Evolutionary conservation across 2,797 vertebrate species (phyloP).

Genomic region (Myripristis jacobus): DNA sequence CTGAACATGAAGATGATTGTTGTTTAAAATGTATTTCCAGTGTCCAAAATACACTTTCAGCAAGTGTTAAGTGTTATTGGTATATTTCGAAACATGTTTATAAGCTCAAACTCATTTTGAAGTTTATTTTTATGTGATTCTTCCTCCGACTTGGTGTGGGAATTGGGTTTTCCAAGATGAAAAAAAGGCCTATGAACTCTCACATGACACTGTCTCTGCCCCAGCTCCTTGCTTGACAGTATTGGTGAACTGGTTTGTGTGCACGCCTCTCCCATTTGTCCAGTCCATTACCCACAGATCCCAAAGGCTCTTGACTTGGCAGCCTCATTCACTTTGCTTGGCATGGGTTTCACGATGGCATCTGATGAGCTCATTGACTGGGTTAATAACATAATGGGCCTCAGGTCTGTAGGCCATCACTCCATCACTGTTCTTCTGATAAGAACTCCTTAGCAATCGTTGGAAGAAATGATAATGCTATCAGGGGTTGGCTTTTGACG

Average conservation of each 20-base stretch:
- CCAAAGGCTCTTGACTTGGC: conserved; percentile 37
- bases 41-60: too few relatives aligned
- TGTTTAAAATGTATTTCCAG: too few relatives aligned
- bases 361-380: conserved; percentile 48
- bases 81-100: too few relatives aligned
- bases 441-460: conserved; percentile 42
- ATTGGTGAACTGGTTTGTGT: not conserved
- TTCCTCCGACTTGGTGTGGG: too few relatives aligned
- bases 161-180: not conserved
- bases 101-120: too few relatives aligned
- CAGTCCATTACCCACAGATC: conserved; percentile 37
- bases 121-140: too few relatives aligned
- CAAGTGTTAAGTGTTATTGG: too few relatives aligned
- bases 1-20: too few relatives aligned
- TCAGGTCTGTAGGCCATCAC: conserved; percentile 34
- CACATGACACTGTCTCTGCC: conserved; percentile 4
- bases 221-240: not conserved
- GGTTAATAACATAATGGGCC: conserved; percentile 26
- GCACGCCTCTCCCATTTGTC: conserved; percentile 41
- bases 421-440: conserved; percentile 39
- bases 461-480: conserved; percentile 33
- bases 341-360: conserved; percentile 11
- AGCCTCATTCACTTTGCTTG: conserved; percentile 24
- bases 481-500: conserved; percentile 28
- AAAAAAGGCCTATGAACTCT: not conserved